Base-by-base conservation (phyloP, 1,140 invertebrate species). In the Pseudomyrmex cubaensis region DNA sequence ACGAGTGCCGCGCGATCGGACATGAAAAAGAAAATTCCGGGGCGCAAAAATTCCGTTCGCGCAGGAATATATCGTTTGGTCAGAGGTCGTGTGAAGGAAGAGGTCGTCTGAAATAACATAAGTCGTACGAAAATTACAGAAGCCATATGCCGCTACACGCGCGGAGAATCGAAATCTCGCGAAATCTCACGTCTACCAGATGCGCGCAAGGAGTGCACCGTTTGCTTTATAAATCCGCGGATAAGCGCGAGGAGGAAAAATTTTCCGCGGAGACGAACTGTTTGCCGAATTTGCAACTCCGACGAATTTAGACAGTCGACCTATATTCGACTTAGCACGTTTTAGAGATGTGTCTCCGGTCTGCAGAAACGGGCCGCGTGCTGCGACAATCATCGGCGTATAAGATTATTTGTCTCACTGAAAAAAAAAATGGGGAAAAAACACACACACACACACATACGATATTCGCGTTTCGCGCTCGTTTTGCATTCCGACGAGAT, bases 201-300 rank as follows among this genome's bases (percentile, higher is more conserved):
- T 72, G 76, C 66, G 54, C 54, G 66, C 15, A 12, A 70, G 66
- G 13, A 70, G 20, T 80, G 76, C 76, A 78, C 64, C 76, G 76
- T 80, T 80, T 80, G 66, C 76, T 80, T 80, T 80, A 80, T 80
- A 80, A 70, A 80, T 80, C 54, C 20, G 44, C 44, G 66, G 20
- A 50, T 80, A 80, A 61, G 44, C 66, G 9, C 66, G 52, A 50
- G 20, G 35, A 12, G 20, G 22, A 70, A 80, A 48, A 35, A 80
- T 61, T 70, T 59, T 17, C 7, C 20, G 15, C 20, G 35, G 44
- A 64, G 3, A n/a, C 44, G 54, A 61, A 15, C 10, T 56, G 56
- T 72, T 80, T 61, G 66, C 76, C 76, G 54, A 70, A 80, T 80
- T 61, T 72, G 54, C 76, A 80, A 56, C 54, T 25, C 15, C 20